These are phyloP conservation scores for Phania funesta DNA, from an alignment of 2,888 invertebrate genomes.

Conservation along the genomic window DNA sequence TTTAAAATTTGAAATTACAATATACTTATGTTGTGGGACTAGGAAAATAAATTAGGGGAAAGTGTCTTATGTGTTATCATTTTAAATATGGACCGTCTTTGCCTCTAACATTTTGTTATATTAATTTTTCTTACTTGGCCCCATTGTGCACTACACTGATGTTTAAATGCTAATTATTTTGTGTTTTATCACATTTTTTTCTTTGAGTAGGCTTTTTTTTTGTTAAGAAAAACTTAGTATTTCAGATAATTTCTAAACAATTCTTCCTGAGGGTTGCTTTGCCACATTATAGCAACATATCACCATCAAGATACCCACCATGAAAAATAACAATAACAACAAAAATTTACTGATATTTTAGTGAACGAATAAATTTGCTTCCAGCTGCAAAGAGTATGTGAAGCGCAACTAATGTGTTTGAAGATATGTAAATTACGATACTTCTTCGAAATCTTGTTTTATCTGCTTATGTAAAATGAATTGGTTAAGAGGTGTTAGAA, in stretches of 20 bases:
- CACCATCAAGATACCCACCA: neutral
- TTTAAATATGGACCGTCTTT: no score
- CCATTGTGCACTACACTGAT: neutral
- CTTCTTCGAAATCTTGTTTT: constrained; percentile 2
- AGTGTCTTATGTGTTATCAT: no score
- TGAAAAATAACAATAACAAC: neutral
- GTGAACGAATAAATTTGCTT: constrained; percentile 30
- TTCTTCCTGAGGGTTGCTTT: constrained; percentile 27
- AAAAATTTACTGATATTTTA: constrained; percentile 40
- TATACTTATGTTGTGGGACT: no score
- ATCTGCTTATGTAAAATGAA: constrained; percentile 53
- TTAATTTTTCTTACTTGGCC: no score
- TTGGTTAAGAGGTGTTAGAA: constrained; percentile 23
- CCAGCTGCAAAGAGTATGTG: constrained; percentile 41
- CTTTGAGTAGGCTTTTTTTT: neutral
- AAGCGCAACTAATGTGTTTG: constrained; percentile 54
- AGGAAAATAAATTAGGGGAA: no score
- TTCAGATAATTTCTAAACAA: neutral
- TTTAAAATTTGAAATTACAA: no score
- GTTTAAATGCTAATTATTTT: neutral
- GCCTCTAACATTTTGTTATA: no score
- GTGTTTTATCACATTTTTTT: neutral
- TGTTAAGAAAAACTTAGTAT: neutral
- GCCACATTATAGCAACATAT: neutral
- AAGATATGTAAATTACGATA: constrained; percentile 53